phyloP scores from a whole-genome alignment of 2,888 invertebrate species.

The Lithophane semibrunnea region DNA sequence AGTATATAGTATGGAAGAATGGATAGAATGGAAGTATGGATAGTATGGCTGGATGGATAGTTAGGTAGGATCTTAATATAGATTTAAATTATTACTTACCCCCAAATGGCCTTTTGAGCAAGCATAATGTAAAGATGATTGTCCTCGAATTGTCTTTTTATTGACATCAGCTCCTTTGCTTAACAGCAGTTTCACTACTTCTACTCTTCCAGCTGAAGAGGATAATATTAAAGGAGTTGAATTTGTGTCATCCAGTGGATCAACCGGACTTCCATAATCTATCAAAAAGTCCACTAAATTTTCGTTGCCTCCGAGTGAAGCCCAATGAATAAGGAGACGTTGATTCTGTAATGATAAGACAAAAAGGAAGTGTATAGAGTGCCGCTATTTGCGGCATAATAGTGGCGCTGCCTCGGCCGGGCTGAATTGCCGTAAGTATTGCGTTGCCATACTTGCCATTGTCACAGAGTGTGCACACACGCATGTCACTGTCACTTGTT shows the following conservation, averaged over 20 bases:
- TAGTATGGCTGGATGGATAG: no score
- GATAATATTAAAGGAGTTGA: conserved; percentile 95
- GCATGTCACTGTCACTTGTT: no score
- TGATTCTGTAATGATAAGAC: conserved; percentile 90
- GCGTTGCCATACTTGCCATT: no score
- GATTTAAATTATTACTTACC: conserved; percentile 78
- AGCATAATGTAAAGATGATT: conserved; percentile 96
- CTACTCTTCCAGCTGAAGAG: conserved; percentile 93
- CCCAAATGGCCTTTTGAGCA: conserved; percentile 95
- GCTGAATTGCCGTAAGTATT: no score
- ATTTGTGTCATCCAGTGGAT: conserved; percentile 93
- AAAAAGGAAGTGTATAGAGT: no score
- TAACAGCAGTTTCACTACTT: conserved; percentile 92
- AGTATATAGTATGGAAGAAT: no score
- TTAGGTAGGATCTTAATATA: not conserved
- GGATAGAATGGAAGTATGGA: no score
- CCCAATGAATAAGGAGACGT: conserved; percentile 95
- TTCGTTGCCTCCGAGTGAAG: conserved; percentile 94
- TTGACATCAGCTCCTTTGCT: conserved; percentile 93
- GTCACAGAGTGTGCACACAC: no score
- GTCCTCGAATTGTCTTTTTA: conserved; percentile 93
- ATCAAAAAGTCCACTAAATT: conserved; percentile 93
- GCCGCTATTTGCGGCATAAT: no score
- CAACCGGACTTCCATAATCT: conserved; percentile 92
- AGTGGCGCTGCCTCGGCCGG: no score